phyloP scores from a whole-genome alignment of 2,888 invertebrate genomes.

The Lasioglossum oenotherae region DNA sequence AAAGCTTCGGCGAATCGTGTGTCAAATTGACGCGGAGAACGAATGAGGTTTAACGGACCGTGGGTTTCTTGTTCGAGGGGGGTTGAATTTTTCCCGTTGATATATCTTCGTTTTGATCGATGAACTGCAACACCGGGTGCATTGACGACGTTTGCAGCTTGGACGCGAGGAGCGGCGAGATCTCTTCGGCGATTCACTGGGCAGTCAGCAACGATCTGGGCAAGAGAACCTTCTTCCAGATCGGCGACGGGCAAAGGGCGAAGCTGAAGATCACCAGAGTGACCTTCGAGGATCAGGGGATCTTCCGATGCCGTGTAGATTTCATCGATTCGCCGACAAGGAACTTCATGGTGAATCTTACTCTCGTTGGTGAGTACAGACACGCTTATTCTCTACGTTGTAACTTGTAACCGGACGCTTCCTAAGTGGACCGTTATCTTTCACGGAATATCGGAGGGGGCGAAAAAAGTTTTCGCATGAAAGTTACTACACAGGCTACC shows the following conservation, averaged over 20 bases:
- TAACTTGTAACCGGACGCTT: background rate
- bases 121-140: background rate
- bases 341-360: conserved; percentile 94
- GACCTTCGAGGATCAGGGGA: conserved; percentile 90
- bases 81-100: background rate
- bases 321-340: conserved; percentile 95
- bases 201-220: conserved; percentile 92
- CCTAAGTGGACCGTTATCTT: background rate
- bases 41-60: background rate
- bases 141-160: conserved; percentile 85
- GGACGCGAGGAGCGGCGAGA: conserved; percentile 91
- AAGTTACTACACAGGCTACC: background rate
- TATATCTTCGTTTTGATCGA: background rate
- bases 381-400: background rate
- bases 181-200: conserved; percentile 89
- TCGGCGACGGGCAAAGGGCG: conserved; percentile 88
- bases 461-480: background rate
- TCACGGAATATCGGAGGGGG: background rate
- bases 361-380: conserved; percentile 91
- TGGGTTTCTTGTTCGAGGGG: background rate
- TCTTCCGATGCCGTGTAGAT: conserved; percentile 95
- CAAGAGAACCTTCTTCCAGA: conserved; percentile 90
- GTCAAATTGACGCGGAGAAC: conserved; percentile 1
- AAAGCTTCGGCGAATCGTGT: background rate
- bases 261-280: conserved; percentile 91